Base-by-base conservation (phyloP, 1,140 invertebrate species). In the Lasioglossum baleicum region DNA sequence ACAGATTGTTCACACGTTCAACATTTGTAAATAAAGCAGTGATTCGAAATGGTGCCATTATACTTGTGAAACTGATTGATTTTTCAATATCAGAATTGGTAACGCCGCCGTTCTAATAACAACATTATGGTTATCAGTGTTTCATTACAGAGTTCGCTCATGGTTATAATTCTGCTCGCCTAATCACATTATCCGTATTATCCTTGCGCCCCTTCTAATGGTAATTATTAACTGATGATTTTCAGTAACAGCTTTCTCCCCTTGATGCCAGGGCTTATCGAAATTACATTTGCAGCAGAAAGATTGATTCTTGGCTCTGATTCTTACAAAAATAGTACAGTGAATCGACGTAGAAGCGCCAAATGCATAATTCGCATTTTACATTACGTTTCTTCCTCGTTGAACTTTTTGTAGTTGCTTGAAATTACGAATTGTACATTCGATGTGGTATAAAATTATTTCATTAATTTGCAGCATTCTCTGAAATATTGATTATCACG, bases 111-210 rank as follows among this genome's bases (percentile, higher is more conserved):
- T 60, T 70, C 48, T 69, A 70, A 48, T 31, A 66, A 76, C 69
- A 42, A 61, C 17, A 56, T 48, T 70, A 61, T 53, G 75, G 56
- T 76, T 76, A 76, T 76, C 75, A 69, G 40, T 48, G 22, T 17
- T 61, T 26, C n/a, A 61, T 60, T 60, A 76, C 17, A n/a, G 1
- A 76, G 58, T 70, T 10, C 56, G 60, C 13, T 15, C 40, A 10
- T 15, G 67, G 40, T 76, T 69, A 76, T 76, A 70, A 76, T 22
- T 51, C n/a, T 48, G 26, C 2, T 26, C 20, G 10, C 4, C 66
- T 76, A 70, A 76, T 76, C n/a, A 70, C 53, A 5, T 48, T 68
- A 65, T 31, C 74, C 8, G 44, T 44, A 58, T 44, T 70, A 76
- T 48, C 64, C 26, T 7, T 10, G 13, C 13, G 2, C 7, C 61